Conservation (phyloP, 2,888 invertebrate species). For the Platycnemis pennipes region DNA sequence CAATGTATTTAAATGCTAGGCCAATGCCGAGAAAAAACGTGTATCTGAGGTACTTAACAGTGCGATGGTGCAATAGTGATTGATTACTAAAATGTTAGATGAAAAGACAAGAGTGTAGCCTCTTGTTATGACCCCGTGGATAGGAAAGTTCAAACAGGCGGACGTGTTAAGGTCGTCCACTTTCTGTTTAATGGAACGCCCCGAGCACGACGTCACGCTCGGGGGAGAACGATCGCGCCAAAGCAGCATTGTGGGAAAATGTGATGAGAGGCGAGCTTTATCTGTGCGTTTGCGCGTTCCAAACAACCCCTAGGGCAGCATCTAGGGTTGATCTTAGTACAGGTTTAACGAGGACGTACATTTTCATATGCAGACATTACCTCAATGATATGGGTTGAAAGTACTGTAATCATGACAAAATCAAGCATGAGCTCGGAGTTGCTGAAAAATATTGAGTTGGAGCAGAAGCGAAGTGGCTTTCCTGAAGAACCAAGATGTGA, state of each 20-base stretch:
- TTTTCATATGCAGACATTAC: background rate
- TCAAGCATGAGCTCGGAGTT: too few relatives aligned
- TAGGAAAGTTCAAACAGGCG: slow-evolving; percentile 18
- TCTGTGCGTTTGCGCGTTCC: background rate
- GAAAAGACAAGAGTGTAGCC: slow-evolving; percentile 20
- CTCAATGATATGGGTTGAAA: too few relatives aligned
- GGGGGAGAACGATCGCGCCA: background rate
- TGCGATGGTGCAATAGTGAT: background rate
- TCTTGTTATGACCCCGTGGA: slow-evolving; percentile 9
- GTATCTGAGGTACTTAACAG: slow-evolving; percentile 23
- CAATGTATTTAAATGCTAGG: background rate
- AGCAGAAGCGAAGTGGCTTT: too few relatives aligned
- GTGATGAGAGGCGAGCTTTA: background rate
- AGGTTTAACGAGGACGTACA: background rate
- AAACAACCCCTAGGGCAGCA: background rate
- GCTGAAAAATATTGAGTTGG: too few relatives aligned
- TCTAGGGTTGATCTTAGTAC: background rate
- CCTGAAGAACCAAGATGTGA: background rate
- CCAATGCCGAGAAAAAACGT: slow-evolving; percentile 1
- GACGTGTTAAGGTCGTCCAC: slow-evolving; percentile 50
- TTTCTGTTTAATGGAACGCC: slow-evolving; percentile 44
- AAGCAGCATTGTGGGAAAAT: background rate
- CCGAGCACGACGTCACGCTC: slow-evolving; percentile 22
- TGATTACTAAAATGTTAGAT: background rate
- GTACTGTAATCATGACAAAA: too few relatives aligned